Percentiles rank a stretch among this genome's conserved stretches.
Evolutionary conservation across 1,140 invertebrate species (phyloP).

Genomic region (Bemisia tabaci): DNA sequence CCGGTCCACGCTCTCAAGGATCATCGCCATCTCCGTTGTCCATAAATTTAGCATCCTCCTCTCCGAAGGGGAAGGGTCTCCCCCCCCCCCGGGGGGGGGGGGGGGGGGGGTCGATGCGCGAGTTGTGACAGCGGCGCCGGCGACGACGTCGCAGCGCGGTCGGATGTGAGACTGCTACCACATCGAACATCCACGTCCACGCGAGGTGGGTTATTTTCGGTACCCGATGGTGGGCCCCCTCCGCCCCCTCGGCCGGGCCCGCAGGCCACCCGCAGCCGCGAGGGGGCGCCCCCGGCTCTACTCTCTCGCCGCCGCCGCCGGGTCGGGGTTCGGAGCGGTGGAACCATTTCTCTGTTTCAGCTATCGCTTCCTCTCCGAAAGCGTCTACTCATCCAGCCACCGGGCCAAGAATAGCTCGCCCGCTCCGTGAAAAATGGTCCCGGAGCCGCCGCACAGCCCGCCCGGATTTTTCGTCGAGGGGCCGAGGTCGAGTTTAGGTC

Average conservation of each 20-base stretch:
- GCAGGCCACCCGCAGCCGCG: no score
- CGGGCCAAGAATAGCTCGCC: neutral
- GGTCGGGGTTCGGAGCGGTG: neutral
- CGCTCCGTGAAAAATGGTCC: neutral
- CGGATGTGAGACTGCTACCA: neutral
- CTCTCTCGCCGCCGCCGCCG: neutral
- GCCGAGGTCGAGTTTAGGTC: no score
- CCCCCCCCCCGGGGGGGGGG: no score
- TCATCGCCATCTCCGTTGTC: no score
- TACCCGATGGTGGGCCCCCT: neutral
- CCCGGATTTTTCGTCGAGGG: no score
- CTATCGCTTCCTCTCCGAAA: neutral
- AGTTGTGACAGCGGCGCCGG: neutral
- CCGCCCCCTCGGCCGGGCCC: neutral
- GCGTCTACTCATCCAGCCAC: neutral
- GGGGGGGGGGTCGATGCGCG: neutral
- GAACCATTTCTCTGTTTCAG: neutral
- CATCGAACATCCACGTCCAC: neutral
- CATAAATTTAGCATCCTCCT: no score
- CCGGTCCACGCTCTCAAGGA: no score
- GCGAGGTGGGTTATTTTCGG: neutral
- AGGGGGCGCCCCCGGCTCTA: no score
- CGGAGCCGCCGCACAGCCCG: no score
- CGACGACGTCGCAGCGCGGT: neutral
- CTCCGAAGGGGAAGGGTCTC: no score